Evolutionary conservation across 2,888 invertebrate genomes (phyloP).

Genomic region (Epinotia brunnichana): DNA sequence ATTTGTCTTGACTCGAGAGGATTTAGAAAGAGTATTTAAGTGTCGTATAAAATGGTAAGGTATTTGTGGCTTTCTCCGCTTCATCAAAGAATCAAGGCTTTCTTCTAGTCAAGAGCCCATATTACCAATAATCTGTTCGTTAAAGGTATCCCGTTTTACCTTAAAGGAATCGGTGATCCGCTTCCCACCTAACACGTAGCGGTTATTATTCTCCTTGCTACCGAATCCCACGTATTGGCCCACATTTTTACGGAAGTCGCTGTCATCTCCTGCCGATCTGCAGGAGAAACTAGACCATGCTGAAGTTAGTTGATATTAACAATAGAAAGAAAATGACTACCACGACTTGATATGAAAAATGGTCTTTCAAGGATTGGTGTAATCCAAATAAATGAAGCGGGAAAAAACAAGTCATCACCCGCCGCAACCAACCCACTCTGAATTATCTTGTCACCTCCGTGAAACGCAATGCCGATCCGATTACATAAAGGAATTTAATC

Average conservation of each 20-base stretch:
- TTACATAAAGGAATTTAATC: no score
- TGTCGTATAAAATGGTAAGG: constrained; percentile 19
- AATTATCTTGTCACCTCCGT: not conserved
- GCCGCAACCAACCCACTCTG: not conserved
- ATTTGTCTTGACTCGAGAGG: constrained; percentile 34
- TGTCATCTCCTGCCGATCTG: not conserved
- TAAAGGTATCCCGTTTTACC: no score
- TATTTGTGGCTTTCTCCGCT: constrained; percentile 36
- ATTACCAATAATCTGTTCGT: not conserved
- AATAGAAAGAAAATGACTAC: no score
- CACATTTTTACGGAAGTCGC: not conserved
- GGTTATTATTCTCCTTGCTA: no score
- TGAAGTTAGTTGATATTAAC: no score
- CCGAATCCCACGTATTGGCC: no score
- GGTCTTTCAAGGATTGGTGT: no score
- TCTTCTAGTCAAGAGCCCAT: not conserved
- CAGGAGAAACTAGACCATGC: not conserved
- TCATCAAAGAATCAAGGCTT: not conserved
- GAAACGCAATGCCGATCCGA: no score
- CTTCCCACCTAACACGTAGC: no score
- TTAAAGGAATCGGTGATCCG: not conserved
- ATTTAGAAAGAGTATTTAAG: constrained; percentile 17
- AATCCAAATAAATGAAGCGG: no score
- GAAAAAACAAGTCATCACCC: no score
- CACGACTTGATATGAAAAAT: no score